These are phyloP conservation scores for Caenorhabditis japonica DNA, from an alignment of 2,888 invertebrate species.

Conservation along the genomic window DNA sequence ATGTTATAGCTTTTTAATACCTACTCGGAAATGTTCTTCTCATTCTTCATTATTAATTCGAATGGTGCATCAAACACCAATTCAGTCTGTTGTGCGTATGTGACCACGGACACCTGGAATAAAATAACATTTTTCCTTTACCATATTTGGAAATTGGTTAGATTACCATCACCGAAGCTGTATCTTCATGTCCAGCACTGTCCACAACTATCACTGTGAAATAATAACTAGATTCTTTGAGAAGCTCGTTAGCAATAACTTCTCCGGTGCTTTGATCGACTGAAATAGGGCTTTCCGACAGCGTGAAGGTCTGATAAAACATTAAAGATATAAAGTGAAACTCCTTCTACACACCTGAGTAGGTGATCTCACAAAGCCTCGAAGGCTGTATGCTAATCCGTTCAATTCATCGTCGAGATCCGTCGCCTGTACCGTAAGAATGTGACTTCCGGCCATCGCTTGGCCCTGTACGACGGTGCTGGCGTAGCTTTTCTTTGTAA, in stretches of 20 bases:
- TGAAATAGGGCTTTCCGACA: conserved; percentile 43
- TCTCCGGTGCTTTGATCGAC: conserved; percentile 54
- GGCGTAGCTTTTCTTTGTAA: conserved; percentile 54
- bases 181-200: conserved; percentile 60
- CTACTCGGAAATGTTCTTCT: conserved; percentile 61
- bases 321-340: not conserved
- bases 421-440: conserved; percentile 53
- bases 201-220: conserved; percentile 59
- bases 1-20: conserved; percentile 11
- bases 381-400: conserved; percentile 53
- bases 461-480: conserved; percentile 64
- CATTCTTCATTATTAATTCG: conserved; percentile 58
- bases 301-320: conserved; percentile 41
- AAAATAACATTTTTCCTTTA: too few species aligned
- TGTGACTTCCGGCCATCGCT: conserved; percentile 52
- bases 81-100: conserved; percentile 62
- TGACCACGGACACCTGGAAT: conserved; percentile 58
- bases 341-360: conserved; percentile 24
- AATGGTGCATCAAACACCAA: conserved; percentile 65
- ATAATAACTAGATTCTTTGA: conserved; percentile 54
- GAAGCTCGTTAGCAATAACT: conserved; percentile 50
- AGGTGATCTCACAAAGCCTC: conserved; percentile 49
- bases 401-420: conserved; percentile 58
- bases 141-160: too few species aligned
- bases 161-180: conserved; percentile 53